These are phyloP conservation scores for Pituophis catenifer DNA, from an alignment of 2,113 vertebrate species.

Conservation along the genomic window DNA sequence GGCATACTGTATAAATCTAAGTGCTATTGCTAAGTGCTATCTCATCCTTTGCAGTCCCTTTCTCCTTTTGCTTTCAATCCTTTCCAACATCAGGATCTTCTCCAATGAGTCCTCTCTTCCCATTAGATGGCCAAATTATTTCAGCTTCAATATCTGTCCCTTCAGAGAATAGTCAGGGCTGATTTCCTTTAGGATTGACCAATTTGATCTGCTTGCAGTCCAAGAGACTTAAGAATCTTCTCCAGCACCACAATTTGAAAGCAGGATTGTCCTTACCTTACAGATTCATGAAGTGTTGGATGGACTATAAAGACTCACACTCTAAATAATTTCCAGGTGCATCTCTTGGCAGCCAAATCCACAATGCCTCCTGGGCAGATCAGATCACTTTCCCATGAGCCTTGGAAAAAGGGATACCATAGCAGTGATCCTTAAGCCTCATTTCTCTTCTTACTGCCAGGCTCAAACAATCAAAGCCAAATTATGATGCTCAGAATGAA, in stretches of 20 bases:
- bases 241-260: not conserved
- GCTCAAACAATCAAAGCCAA: constrained; percentile 59
- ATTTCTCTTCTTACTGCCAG: constrained; percentile 48
- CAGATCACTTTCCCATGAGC: constrained; percentile 53
- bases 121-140: not conserved
- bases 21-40: not conserved
- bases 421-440: constrained; percentile 55
- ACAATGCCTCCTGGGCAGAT: constrained; percentile 41
- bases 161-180: not conserved
- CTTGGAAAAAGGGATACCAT: constrained; percentile 49
- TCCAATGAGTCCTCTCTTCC: not conserved
- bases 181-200: not conserved
- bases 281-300: constrained; percentile 31
- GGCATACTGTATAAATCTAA: no score
- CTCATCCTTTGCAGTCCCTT: not conserved
- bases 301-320: constrained; percentile 23
- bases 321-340: constrained; percentile 59
- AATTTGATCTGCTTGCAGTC: not conserved
- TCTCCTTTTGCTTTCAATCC: not conserved
- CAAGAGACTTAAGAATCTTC: not conserved
- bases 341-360: constrained; percentile 48
- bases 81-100: not conserved
- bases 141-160: not conserved
- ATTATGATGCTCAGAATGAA: constrained; percentile 56
- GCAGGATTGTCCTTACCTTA: not conserved